Evolutionary conservation across 2,888 invertebrate species (phyloP), one percentile per base, ranked within the genome.

Genomic region (Cerceris rybyensis): DNA sequence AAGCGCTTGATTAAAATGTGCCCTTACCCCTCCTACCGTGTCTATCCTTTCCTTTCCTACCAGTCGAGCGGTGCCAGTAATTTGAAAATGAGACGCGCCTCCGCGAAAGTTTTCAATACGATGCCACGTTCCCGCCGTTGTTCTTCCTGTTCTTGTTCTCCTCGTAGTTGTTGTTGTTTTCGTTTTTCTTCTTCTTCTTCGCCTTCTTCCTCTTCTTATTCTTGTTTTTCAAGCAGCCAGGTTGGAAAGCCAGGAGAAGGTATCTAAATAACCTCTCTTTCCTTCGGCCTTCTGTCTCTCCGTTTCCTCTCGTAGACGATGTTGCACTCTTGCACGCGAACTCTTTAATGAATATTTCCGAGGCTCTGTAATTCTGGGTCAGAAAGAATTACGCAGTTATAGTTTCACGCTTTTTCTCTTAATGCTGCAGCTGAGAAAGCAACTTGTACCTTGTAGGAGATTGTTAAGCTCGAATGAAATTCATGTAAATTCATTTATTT

Each of bases 1-100:
- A 87, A 87, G 81, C 84, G 84, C 88, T 89, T 89, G 89, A 89
- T 89, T 89, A 89, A 89, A 89, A 88, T 86, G 81, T 82, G 79
- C 86, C 82, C 79, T 70, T 49, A 54, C 49, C 74, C 64, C 60
- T 11, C 52, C 42, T 14, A 28, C 49, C 17, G n/a, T 13, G 8
- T 9, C 52, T 43, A 54, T 14, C 54, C 50, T 6, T 42, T 8
- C 50, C 28, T 42, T 66, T 17, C 66, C 49, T 59, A 73, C 60
- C 13, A 70, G 65, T 59, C 74, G 67, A 49, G 66, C 79, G 68
- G 77, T 66, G 75, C 76, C 63, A 80, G 85, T 88, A 88, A 89
- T 88, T 87, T 87, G 86, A 85, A 88, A 88, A 88, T 87, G 86
- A 87, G 84, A 87, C 84, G 84, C 83, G 66, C 80, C 76, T 85